Percentiles rank a stretch among this genome's conserved stretches.
Conservation (phyloP, 2,797 vertebrate species). For the Loris lydekkerianus region DNA sequence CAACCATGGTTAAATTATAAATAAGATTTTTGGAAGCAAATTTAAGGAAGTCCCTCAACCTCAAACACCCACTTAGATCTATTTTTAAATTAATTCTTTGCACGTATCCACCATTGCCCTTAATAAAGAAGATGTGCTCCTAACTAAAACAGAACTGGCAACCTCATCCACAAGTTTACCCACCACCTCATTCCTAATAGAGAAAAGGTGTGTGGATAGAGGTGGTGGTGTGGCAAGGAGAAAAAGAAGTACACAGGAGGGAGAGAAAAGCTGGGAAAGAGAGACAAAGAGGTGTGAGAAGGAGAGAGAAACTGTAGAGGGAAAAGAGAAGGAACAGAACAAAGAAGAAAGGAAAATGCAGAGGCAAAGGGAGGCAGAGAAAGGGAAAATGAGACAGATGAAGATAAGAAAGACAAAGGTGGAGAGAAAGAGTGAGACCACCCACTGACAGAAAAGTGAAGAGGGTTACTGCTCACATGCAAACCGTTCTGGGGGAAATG, state of each 20-base stretch:
- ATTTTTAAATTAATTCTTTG: slow-evolving; percentile 38
- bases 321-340: not conserved
- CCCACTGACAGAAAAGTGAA: not conserved
- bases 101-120: not conserved
- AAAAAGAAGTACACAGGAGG: not conserved
- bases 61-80: slow-evolving; percentile 25
- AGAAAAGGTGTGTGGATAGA: not conserved
- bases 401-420: not conserved
- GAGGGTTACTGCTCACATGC: not conserved
- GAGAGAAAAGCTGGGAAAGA: not conserved
- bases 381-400: slow-evolving; percentile 1
- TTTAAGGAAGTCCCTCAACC: not conserved
- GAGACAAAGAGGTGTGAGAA: not conserved
- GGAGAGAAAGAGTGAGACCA: not conserved
- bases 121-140: slow-evolving; percentile 31
- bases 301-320: not conserved
- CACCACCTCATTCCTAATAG: not conserved
- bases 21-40: not conserved
- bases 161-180: not conserved
- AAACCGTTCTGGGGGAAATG: slow-evolving; percentile 14
- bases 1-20: slow-evolving; percentile 6
- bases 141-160: slow-evolving; percentile 32
- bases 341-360: not conserved
- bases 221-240: not conserved
- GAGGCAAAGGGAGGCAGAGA: not conserved